Conservation (phyloP, 2,797 vertebrate genomes). For the Typhlichthys subterraneus region DNA sequence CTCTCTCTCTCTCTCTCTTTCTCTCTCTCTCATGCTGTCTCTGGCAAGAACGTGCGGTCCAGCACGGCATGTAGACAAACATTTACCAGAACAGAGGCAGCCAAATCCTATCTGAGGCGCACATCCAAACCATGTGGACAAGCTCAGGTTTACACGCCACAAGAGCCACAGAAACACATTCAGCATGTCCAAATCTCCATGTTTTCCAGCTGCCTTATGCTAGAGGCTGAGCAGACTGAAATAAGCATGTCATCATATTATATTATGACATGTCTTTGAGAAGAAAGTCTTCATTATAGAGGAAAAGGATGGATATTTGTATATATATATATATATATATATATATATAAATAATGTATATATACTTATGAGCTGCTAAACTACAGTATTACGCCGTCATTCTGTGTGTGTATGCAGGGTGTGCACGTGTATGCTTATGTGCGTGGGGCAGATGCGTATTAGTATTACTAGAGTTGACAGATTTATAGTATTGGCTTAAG, state of each 20-base stretch:
- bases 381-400: neutral
- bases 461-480: conserved; percentile 48
- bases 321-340: no score
- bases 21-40: conserved; percentile 2
- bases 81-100: conserved; percentile 65
- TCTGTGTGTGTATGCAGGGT: neutral
- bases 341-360: no score
- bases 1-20: neutral
- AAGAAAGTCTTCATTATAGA: conserved; percentile 49
- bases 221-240: conserved; percentile 30
- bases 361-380: neutral
- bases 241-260: conserved; percentile 49
- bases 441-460: conserved; percentile 9
- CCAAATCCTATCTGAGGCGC: conserved; percentile 53
- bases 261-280: conserved; percentile 63
- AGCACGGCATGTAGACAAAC: conserved; percentile 54
- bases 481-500: conserved; percentile 33
- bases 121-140: conserved; percentile 69
- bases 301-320: no score
- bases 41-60: conserved; percentile 41
- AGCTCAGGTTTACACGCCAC: conserved; percentile 36
- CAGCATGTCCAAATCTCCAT: conserved; percentile 49
- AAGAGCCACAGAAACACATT: conserved; percentile 42
- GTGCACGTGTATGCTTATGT: conserved; percentile 1
- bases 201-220: conserved; percentile 30